phyloP scores from a whole-genome alignment of 2,888 invertebrate genomes.

The Netelia virgata region DNA sequence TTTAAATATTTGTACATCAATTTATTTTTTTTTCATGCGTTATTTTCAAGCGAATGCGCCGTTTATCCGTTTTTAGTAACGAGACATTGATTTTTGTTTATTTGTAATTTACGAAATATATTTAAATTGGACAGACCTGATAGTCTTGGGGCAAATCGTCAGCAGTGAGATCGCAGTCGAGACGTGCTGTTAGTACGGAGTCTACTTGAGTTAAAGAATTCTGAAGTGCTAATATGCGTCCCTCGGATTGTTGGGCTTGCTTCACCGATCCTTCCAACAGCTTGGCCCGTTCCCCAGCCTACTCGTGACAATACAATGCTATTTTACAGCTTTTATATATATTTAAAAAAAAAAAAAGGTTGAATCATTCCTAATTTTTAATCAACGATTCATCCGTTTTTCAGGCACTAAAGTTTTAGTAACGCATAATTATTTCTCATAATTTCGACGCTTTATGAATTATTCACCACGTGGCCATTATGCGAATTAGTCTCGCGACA shows the following conservation, averaged over 20 bases:
- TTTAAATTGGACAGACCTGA: conserved; percentile 85
- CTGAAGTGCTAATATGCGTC: conserved; percentile 90
- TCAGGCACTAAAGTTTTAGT: background rate
- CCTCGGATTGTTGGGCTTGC: conserved; percentile 92
- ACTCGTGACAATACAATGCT: conserved; percentile 76
- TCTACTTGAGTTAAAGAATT: conserved; percentile 90
- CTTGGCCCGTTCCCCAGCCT: conserved; percentile 88
- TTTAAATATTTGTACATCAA: conserved; percentile 11
- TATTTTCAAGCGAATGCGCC: background rate
- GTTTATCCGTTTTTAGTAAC: background rate
- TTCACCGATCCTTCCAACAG: conserved; percentile 90
- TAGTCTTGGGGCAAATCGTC: conserved; percentile 92
- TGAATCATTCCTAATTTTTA: background rate
- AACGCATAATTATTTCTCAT: background rate
- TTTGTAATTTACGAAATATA: conserved; percentile 12
- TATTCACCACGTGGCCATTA: background rate
- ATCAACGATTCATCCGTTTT: background rate
- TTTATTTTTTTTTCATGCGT: conserved; percentile 14
- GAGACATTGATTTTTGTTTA: background rate
- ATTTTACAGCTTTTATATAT: conserved; percentile 7
- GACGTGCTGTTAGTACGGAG: conserved; percentile 89
- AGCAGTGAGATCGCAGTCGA: conserved; percentile 92
- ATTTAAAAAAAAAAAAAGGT: background rate
- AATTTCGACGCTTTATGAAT: background rate
- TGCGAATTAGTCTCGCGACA: background rate